Conservation (phyloP, 2,888 invertebrate genomes). For the Sicus ferrugineus region DNA sequence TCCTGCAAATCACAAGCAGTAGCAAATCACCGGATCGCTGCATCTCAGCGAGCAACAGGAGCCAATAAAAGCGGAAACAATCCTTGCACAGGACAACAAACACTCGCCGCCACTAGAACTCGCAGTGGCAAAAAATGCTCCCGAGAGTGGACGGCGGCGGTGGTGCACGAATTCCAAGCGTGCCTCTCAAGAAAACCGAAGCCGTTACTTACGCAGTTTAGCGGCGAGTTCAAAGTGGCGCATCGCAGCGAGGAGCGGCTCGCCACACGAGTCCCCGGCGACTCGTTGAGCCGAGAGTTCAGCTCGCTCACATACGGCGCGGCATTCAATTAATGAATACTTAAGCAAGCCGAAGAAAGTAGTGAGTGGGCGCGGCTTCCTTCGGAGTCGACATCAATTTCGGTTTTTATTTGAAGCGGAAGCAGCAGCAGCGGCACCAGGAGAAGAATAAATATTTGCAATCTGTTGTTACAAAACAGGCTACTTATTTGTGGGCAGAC, state of each 20-base stretch:
- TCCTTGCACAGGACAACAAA: background rate
- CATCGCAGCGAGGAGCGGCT: background rate
- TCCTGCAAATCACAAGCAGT: background rate
- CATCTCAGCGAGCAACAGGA: background rate
- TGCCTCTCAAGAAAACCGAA: constrained; percentile 18
- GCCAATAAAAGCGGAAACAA: background rate
- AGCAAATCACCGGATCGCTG: background rate
- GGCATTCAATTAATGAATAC: constrained; percentile 23
- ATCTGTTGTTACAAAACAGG: constrained; percentile 4
- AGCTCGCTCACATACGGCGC: background rate
- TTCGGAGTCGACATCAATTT: constrained; percentile 6
- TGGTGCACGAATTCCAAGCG: background rate
- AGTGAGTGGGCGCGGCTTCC: background rate
- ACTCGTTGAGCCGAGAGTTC: no score
- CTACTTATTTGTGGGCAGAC: constrained; percentile 11
- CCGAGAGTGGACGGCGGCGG: background rate
- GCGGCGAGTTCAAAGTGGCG: constrained; percentile 19
- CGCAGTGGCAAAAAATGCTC: constrained; percentile 9
- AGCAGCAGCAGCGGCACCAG: background rate
- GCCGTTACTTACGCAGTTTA: constrained; percentile 26
- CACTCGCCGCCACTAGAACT: background rate
- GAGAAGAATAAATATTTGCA: constrained; percentile 21
- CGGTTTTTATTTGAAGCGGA: constrained; percentile 14
- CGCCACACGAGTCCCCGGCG: constrained; percentile 14
- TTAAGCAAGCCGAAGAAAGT: background rate